A percentile compares a stretch with the other conserved stretches of the same genome.
Conservation (phyloP, 2,888 invertebrate species). For the Altica lythri region DNA sequence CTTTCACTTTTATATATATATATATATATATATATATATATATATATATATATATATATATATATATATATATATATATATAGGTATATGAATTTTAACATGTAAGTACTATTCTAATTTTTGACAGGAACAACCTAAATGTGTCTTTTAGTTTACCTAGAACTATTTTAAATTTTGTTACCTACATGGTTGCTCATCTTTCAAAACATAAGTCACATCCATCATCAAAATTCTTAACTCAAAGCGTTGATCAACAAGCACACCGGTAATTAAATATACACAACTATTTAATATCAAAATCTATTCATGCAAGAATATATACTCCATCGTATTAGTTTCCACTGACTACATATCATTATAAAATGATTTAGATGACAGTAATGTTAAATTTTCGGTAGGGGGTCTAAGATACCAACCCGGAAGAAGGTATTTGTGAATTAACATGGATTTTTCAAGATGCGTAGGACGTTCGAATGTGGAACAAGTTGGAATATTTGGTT, state of each 20-base stretch:
- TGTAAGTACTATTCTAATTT: too few relatives aligned
- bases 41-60: too few relatives aligned
- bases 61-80: too few relatives aligned
- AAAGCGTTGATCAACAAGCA: too few relatives aligned
- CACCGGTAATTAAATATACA: constrained; percentile 1
- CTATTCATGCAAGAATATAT: constrained; percentile 10
- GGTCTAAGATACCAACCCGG: constrained; percentile 17
- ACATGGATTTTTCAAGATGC: constrained; percentile 12
- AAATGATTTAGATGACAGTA: constrained; percentile 17
- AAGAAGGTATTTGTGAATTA: constrained; percentile 13
- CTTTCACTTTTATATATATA: too few relatives aligned
- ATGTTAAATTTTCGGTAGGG: constrained; percentile 15
- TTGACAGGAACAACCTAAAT: too few relatives aligned
- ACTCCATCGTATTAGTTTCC: constrained; percentile 8
- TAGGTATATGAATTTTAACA: too few relatives aligned
- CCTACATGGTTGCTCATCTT: too few relatives aligned
- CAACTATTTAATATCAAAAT: neutral
- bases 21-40: too few relatives aligned
- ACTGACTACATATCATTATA: constrained; percentile 18
- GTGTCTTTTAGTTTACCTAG: too few relatives aligned
- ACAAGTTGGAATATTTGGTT: constrained; percentile 6
- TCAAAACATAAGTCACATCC: too few relatives aligned
- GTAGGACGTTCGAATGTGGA: constrained; percentile 12
- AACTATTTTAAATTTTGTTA: too few relatives aligned
- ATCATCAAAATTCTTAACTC: neutral